A percentile compares a stretch with the other conserved stretches of the same genome.
phyloP scores from a whole-genome alignment of 2,888 invertebrate species.

The Panorpa germanica region DNA sequence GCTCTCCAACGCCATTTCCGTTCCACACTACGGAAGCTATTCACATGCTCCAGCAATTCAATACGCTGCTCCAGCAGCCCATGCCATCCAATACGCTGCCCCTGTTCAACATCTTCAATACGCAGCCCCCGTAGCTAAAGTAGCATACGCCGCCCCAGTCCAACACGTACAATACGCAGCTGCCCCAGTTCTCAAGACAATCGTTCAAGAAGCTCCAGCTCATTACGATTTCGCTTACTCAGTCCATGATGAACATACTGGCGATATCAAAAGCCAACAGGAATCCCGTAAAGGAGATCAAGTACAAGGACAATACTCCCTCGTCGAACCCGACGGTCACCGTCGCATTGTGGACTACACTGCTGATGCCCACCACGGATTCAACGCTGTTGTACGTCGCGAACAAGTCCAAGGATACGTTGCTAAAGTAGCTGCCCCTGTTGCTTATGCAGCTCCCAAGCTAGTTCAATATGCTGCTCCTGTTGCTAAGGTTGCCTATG shows the following conservation, averaged over 20 bases:
- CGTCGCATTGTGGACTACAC: slow-evolving; percentile 8
- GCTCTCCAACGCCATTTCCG: too few relatives aligned
- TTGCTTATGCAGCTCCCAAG: slow-evolving; percentile 12
- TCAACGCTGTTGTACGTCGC: slow-evolving; percentile 10
- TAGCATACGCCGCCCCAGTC: slow-evolving; percentile 13
- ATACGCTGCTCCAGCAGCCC: too few relatives aligned
- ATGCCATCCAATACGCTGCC: too few relatives aligned
- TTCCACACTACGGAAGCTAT: too few relatives aligned
- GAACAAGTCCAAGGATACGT: slow-evolving; percentile 10
- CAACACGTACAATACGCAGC: too few relatives aligned
- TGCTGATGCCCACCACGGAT: slow-evolving; percentile 8
- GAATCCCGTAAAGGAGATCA: slow-evolving; percentile 8
- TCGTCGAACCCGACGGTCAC: slow-evolving; percentile 10
- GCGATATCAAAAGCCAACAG: slow-evolving; percentile 9
- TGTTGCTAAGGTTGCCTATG: slow-evolving; percentile 13
- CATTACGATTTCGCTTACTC: slow-evolving; percentile 9
- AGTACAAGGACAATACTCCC: slow-evolving; percentile 9
- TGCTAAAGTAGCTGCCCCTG: slow-evolving; percentile 10
- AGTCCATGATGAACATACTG: slow-evolving; percentile 8
- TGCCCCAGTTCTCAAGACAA: too few relatives aligned
- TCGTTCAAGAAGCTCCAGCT: too few relatives aligned
- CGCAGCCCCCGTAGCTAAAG: too few relatives aligned
- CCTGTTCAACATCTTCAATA: too few relatives aligned
- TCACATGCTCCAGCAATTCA: too few relatives aligned
- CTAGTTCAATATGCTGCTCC: too few relatives aligned